Evolutionary conservation across 1,140 invertebrate species (phyloP), one percentile per base, ranked within the genome.

Genomic region (Drosophila kohkoa): DNA sequence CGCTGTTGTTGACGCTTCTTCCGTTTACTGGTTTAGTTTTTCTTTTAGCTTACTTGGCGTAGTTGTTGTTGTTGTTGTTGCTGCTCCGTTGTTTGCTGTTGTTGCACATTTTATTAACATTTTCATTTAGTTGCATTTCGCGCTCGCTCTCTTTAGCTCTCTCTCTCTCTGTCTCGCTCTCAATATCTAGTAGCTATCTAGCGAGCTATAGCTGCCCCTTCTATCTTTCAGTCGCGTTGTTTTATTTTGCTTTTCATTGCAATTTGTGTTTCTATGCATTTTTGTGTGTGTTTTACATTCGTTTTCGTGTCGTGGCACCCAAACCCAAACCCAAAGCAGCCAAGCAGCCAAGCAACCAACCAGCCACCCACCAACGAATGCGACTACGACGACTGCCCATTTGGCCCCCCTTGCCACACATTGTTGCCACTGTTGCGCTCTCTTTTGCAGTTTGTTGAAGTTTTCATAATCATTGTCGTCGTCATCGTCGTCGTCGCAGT

Each of bases 211-310:
- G 35, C 35, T 38, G 35, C 35, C 35, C 35, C 35, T 45, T 58
- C 45, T 20, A 11, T 41, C 49, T 43, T 11, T n/a, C 28, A 8
- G 3, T 58, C 60, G 59, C 35, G 60, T 71, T 78, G 71, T 69
- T 82, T 81, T 81, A 82, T 82, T 79, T 82, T 73, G 80, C 80
- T 77, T 88, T 81, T 88, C 83, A 88, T 88, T 88, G 83, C 83
- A 88, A 88, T 88, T 88, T 88, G 85, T 88, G 85, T 88, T 88
- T 77, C 83, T 88, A 88, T 88, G 83, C 83, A 88, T 81, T 88
- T 88, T 88, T 83, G 83, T 88, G 83, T 88, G 85, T 88, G 83
- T 89, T 88, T 88, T 89, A 88, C 83, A 88, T 88, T 88, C 85
- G 83, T 88, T 88, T 88, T 88, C 85, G 85, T 88, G 83, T 88